Evolutionary conservation across 2,888 invertebrate genomes (phyloP).

Genomic region (Cantharis flavilabris): DNA sequence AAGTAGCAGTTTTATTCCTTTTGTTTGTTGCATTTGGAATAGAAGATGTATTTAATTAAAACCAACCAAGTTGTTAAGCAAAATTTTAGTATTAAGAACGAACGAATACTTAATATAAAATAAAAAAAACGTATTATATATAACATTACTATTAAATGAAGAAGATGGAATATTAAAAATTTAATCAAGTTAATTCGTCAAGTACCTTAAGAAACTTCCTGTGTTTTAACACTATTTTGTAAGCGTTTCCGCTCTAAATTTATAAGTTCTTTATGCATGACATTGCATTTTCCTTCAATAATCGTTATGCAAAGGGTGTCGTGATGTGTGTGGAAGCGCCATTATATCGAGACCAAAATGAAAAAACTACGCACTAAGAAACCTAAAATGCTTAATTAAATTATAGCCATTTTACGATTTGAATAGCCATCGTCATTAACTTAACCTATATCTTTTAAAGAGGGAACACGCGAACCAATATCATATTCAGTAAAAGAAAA

Average conservation of each 20-base stretch:
- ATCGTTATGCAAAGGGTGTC: neutral
- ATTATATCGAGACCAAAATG: neutral
- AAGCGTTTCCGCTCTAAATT: neutral
- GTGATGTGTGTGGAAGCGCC: neutral
- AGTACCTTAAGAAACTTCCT: neutral
- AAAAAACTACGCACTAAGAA: neutral
- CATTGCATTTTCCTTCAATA: neutral
- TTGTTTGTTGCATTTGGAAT: too few species aligned
- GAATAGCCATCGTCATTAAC: neutral
- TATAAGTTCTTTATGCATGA: neutral
- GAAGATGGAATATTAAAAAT: neutral
- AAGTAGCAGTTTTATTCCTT: too few species aligned
- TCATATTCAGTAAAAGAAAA: neutral
- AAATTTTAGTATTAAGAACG: too few species aligned
- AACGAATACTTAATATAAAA: too few species aligned
- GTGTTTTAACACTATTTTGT: neutral
- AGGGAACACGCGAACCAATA: neutral
- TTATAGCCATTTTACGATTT: neutral
- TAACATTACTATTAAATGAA: neutral
- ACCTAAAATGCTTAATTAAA: neutral
- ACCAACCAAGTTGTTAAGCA: too few species aligned
- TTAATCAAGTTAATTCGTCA: neutral
- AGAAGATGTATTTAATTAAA: too few species aligned
- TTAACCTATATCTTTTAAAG: neutral
- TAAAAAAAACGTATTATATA: too few species aligned